Base-by-base conservation (phyloP, 2,888 invertebrate species). In the Xanthia icteritia region DNA sequence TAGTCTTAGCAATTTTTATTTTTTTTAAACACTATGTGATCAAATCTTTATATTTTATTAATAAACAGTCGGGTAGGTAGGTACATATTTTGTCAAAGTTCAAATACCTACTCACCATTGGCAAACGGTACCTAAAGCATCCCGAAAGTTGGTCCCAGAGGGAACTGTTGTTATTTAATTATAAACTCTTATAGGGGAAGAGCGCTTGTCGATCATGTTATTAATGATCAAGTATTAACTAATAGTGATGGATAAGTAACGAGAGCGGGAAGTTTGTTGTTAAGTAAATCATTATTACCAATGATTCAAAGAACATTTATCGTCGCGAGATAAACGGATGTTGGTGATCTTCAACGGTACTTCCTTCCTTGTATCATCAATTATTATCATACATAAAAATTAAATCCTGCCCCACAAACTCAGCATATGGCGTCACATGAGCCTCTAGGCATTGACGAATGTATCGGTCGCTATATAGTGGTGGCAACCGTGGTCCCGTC, bases 91-190 rank as follows among this genome's bases (percentile, higher is more conserved):
- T n/a, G 39, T n/a, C 11, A 54, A 54, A 23, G 5, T 73, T 71
- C 39, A 54, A 54, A 73, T 36, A 68, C 73, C n/a, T 31, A 58
- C 60, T 27, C 54, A 58, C 61, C 42, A 73, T 70, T 77, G 27
- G 60, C 36, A 39, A 85, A 75, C 70, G 67, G 72, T 42, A 68
- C 17, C n/a, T 36, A 73, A 68, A 77, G 76, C 66, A 77, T 81
- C 77, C 70, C 81, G 39, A 86, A 86, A 85, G 78, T 88, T 84
- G 61, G 80, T 79, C 84, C 68, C 83, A 36, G 76, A 73, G 85
- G 82, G 77, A 77, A 74, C 66, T 84, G 76, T 76, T 77, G 70
- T 83, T 86, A 85, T 79, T 84, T 88, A 88, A 88, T 88, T 86
- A 88, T 77, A 85, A 85, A 82, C 87, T 81, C 82, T 86, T 86